Evolutionary conservation across 2,113 vertebrate genomes (phyloP), one percentile per base, ranked within the genome.

Genomic region (Sinocyclocheilus grahami): DNA sequence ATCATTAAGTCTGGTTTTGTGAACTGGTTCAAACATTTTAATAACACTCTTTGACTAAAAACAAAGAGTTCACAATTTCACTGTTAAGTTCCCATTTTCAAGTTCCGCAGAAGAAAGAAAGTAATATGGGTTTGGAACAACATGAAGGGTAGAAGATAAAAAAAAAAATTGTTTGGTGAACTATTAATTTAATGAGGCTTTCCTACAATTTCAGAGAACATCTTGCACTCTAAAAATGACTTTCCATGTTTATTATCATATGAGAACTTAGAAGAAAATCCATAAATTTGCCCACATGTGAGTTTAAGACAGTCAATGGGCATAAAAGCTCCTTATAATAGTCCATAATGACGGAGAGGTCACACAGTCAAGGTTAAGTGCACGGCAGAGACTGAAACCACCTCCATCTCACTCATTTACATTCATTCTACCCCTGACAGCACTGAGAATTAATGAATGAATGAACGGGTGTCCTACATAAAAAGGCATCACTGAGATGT

Each of bases 391-490:
- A 76, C 65, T 24, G 27, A 46, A 84, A 51, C 27, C 11, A 2
- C 16, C n/a, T 39, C 2, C n/a, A 18, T 20, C 24, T 79, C 65
- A 20, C 53, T 46, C 83, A 48, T 82, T 88, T 82, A 37, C 78
- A 48, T 85, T 82, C 60, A 69, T 51, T 42, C 18, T 58, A 12
- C 22, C 48, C 24, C 20, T 71, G 65, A 48, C 48, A 78, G 46
- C 30, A 77, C 62, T 83, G 42, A 65, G 27, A 51, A 51, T 77
- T 5, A 80, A 58, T 22, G 71, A 37, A 42, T 63, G 58, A n/a
- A 30, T 58, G 62, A 71, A 71, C 18, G 63, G 42, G 27, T 55
- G 86, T n/a, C 67, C 81, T 85, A 81, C 53, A 81, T 85, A 75
- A 60, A 39, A 71, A 78, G 30, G 9, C 71, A 78, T 24, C n/a